These are phyloP conservation scores for Limnephilus lunatus DNA, from an alignment of 2,888 invertebrate species.

Conservation along the genomic window DNA sequence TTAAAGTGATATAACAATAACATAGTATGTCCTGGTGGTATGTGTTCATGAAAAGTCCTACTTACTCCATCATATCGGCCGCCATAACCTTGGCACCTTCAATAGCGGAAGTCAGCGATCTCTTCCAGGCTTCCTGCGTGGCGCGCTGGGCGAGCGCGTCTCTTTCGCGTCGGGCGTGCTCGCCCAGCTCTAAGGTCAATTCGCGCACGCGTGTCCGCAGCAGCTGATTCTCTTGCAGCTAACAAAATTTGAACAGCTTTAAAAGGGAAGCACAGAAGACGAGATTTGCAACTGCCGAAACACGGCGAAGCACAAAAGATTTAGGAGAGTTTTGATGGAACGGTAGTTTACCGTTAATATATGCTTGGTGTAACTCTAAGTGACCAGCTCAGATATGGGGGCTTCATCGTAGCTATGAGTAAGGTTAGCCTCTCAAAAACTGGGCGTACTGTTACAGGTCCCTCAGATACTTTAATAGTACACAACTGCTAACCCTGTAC, in stretches of 20 bases:
- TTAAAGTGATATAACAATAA: no score
- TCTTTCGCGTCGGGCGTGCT: slow-evolving; percentile 19
- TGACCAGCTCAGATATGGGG: no score
- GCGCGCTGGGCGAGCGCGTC: slow-evolving; percentile 39
- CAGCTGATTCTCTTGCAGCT: slow-evolving; percentile 47
- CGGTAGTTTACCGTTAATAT: no score
- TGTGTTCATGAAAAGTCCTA: not conserved
- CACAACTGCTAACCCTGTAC: no score
- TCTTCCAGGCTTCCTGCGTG: slow-evolving; percentile 36
- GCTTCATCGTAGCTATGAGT: no score
- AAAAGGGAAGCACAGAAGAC: not conserved
- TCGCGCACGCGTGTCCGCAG: slow-evolving; percentile 47
- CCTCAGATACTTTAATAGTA: no score
- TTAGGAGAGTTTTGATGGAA: no score
- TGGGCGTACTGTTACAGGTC: no score
- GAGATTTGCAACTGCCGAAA: not conserved
- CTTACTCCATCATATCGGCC: slow-evolving; percentile 1
- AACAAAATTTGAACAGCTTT: not conserved
- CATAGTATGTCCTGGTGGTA: no score
- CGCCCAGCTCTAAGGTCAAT: slow-evolving; percentile 14
- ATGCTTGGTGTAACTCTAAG: no score
- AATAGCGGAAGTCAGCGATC: not conserved
- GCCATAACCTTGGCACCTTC: not conserved
- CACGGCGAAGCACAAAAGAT: no score
- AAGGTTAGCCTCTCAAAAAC: no score